Conservation (phyloP, 2,888 invertebrate genomes). For the Selenia dentaria region DNA sequence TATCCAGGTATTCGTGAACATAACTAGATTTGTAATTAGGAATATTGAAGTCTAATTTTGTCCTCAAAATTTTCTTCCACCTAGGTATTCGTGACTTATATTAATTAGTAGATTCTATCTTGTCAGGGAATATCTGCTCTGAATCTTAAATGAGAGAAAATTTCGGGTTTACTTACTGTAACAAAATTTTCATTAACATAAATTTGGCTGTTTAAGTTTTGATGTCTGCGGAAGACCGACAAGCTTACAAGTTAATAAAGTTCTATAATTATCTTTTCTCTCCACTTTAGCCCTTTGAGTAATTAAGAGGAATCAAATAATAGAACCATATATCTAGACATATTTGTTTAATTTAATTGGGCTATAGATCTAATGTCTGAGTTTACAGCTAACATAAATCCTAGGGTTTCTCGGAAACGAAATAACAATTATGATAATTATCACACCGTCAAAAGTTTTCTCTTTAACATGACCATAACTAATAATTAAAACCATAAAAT, state of each 20-base stretch:
- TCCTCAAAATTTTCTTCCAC: too few relatives aligned
- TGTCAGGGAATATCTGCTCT: conserved; percentile 29
- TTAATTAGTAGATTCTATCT: too few relatives aligned
- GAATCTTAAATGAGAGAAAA: conserved; percentile 32
- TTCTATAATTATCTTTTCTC: conserved; percentile 41
- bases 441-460: conserved; percentile 62
- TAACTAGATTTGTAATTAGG: too few relatives aligned
- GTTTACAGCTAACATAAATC: conserved; percentile 41
- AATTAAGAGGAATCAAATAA: conserved; percentile 25
- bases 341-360: conserved; percentile 12
- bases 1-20: too few relatives aligned
- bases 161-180: conserved; percentile 30
- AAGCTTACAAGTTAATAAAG: conserved; percentile 38
- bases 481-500: conserved; percentile 77
- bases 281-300: conserved; percentile 33
- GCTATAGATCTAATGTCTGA: conserved; percentile 23
- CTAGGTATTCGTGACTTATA: too few relatives aligned
- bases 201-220: conserved; percentile 43
- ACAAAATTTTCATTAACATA: conserved; percentile 38
- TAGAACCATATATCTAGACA: conserved; percentile 1
- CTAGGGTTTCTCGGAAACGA: conserved; percentile 57
- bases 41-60: too few relatives aligned
- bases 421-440: conserved; percentile 75
- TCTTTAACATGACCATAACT: conserved; percentile 62
- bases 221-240: conserved; percentile 36